Percentiles rank a stretch among this genome's conserved stretches.
phyloP scores from a whole-genome alignment of 1,140 invertebrate species.

The Aphidius ervi region DNA sequence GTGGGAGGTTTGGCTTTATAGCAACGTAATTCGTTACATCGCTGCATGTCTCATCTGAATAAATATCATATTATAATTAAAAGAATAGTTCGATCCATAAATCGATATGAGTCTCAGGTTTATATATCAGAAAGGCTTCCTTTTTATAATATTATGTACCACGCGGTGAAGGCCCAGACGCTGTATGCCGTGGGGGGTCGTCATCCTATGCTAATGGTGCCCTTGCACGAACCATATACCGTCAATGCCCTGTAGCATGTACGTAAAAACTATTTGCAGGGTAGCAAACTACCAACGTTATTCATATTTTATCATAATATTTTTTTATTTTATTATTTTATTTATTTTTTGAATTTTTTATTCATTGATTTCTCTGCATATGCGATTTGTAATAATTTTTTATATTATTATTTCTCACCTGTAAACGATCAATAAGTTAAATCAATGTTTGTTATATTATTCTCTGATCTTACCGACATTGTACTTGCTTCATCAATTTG shows the following conservation, averaged over 20 bases:
- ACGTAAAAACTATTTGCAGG: background rate
- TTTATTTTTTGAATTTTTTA: no score
- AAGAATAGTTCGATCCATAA: constrained; percentile 51
- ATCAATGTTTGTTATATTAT: background rate
- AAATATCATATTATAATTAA: constrained; percentile 56
- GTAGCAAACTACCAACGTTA: constrained; percentile 16
- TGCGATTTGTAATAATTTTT: no score
- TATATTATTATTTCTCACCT: constrained; percentile 32
- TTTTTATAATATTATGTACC: constrained; percentile 39
- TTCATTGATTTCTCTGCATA: no score
- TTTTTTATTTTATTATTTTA: no score
- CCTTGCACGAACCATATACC: constrained; percentile 42
- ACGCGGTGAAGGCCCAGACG: constrained; percentile 25
- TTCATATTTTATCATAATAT: constrained; percentile 8
- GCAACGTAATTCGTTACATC: constrained; percentile 46
- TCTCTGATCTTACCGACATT: constrained; percentile 46
- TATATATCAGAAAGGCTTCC: constrained; percentile 45
- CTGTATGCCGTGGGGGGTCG: constrained; percentile 45
- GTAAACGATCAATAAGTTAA: constrained; percentile 18
- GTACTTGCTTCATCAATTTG: constrained; percentile 51
- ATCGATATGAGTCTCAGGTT: constrained; percentile 46
- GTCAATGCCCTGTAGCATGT: background rate
- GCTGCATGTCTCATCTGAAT: constrained; percentile 44
- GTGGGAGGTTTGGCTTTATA: constrained; percentile 36
- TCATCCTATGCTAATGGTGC: constrained; percentile 49